A percentile compares a stretch with the other conserved stretches of the same genome.
Evolutionary conservation across 2,888 invertebrate species (phyloP).

Genomic region (Pristionchus exspectatus): DNA sequence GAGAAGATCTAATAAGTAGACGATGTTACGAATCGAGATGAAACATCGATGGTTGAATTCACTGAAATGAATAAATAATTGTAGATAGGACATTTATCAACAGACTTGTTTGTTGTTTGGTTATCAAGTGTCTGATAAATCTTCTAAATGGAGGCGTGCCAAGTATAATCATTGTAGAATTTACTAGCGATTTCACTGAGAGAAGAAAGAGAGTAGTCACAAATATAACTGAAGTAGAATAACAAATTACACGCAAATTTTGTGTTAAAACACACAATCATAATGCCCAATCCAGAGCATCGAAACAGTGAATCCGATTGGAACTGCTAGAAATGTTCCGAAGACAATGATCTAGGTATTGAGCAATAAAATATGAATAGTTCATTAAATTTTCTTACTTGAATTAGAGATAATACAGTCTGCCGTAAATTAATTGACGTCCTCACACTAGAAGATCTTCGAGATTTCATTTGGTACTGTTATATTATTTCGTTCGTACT

Average conservation of each 20-base stretch:
- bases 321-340: background rate
- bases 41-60: background rate
- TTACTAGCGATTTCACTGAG: background rate
- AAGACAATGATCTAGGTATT: background rate
- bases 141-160: background rate
- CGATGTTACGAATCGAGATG: background rate
- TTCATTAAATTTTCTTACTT: background rate
- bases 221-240: background rate
- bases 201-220: background rate
- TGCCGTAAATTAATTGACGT: background rate
- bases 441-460: slow-evolving; percentile 12
- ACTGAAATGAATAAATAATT: background rate
- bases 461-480: background rate
- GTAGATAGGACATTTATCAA: background rate
- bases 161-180: background rate
- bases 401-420: background rate
- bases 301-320: background rate
- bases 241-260: background rate
- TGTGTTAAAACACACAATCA: background rate
- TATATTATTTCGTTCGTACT: background rate
- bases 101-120: background rate
- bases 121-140: background rate
- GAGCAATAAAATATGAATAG: background rate
- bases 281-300: background rate
- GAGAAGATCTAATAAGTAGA: background rate